Evolutionary conservation across 2,113 vertebrate species (phyloP).

Genomic region (Tupaia tana): DNA sequence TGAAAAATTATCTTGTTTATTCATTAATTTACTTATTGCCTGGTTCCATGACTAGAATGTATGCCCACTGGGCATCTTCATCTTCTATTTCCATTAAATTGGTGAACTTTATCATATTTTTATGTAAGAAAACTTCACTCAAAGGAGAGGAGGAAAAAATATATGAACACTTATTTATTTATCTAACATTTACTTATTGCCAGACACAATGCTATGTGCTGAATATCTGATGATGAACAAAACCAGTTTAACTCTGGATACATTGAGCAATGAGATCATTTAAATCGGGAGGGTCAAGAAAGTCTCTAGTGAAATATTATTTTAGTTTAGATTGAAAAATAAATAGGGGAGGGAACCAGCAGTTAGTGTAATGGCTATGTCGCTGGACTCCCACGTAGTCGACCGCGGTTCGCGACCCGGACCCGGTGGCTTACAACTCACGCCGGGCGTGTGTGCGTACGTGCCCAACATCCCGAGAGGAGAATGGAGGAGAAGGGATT

Average conservation of each 20-base stretch:
- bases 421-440: too few relatives aligned
- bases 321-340: conserved; percentile 22
- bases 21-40: neutral
- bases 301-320: neutral
- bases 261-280: neutral
- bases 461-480: too few relatives aligned
- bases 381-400: too few relatives aligned
- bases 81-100: neutral
- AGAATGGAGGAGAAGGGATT: too few relatives aligned
- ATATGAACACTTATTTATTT: neutral
- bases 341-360: neutral
- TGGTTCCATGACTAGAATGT: neutral
- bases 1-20: neutral
- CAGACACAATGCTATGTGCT: neutral
- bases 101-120: neutral
- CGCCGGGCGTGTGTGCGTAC: too few relatives aligned
- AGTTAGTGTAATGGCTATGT: too few relatives aligned
- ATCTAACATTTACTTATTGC: neutral
- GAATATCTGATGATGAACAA: neutral
- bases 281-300: neutral
- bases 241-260: neutral
- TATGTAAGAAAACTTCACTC: neutral
- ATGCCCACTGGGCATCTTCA: neutral
- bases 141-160: neutral
- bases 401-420: too few relatives aligned